Conservation (phyloP, 2,888 invertebrate genomes). For the Aphodius granarius region DNA sequence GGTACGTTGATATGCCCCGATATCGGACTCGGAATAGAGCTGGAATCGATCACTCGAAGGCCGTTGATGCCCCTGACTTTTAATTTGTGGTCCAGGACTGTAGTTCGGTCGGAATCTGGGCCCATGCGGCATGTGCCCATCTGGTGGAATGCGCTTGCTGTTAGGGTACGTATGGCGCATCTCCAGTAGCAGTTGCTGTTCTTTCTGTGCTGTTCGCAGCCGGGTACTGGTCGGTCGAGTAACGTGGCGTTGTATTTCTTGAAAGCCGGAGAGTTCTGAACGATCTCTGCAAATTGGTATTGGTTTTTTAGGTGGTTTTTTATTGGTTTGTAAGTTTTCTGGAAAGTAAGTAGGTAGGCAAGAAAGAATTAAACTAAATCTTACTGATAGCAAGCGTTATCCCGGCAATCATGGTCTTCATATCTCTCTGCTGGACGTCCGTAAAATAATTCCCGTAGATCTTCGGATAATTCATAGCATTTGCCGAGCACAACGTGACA, state of each 20-base stretch:
- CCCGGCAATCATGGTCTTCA: slow-evolving; percentile 46
- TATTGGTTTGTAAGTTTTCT: no score
- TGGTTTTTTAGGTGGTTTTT: no score
- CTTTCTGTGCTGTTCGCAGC: slow-evolving; percentile 58
- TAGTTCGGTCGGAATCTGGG: slow-evolving; percentile 59
- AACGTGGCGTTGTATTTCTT: slow-evolving; percentile 46
- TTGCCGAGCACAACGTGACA: slow-evolving; percentile 55
- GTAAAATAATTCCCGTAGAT: slow-evolving; percentile 64
- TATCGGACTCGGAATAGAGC: slow-evolving; percentile 66
- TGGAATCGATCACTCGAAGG: slow-evolving; percentile 69
- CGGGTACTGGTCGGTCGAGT: no score
- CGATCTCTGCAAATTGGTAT: no score
- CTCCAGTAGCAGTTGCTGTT: slow-evolving; percentile 71
- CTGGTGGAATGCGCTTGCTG: slow-evolving; percentile 40
- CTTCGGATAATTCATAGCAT: slow-evolving; percentile 63
- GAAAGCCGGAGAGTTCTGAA: slow-evolving; percentile 45
- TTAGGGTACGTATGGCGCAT: slow-evolving; percentile 55
- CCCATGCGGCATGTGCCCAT: slow-evolving; percentile 73
- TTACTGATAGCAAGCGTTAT: slow-evolving; percentile 50
- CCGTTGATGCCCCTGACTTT: slow-evolving; percentile 63
- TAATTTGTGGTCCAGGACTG: slow-evolving; percentile 66
- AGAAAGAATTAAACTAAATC: slow-evolving; percentile 24
- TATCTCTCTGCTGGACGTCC: slow-evolving; percentile 53
- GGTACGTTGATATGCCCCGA: slow-evolving; percentile 71
- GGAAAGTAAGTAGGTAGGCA: no score